A percentile compares a stretch with the other conserved stretches of the same genome.
These are phyloP conservation scores for Syngnathus acus DNA, from an alignment of 2,797 vertebrate genomes.

Conservation along the genomic window DNA sequence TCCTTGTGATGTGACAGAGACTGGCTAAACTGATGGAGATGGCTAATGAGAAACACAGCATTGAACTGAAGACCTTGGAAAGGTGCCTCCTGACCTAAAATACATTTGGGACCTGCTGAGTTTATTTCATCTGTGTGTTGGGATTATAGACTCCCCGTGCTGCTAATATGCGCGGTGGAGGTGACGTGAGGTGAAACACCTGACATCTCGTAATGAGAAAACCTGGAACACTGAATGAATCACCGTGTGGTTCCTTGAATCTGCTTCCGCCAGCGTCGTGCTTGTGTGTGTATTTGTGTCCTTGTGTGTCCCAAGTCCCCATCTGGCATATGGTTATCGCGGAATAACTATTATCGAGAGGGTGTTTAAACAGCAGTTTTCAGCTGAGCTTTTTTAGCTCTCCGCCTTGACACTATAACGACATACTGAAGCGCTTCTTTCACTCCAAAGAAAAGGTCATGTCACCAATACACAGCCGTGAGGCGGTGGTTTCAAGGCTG, in stretches of 20 bases:
- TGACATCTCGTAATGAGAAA: conserved; percentile 47
- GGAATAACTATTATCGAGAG: conserved; percentile 53
- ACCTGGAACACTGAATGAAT: conserved; percentile 42
- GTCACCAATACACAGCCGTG: conserved; percentile 13
- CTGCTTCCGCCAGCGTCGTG: conserved; percentile 25
- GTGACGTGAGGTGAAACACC: conserved; percentile 32
- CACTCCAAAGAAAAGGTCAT: conserved; percentile 40
- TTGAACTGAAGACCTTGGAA: conserved; percentile 78
- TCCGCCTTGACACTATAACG: conserved; percentile 30
- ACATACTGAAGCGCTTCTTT: conserved; percentile 19
- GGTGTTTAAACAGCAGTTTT: conserved; percentile 55
- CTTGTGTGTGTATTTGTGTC: conserved; percentile 16
- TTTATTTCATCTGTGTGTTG: conserved; percentile 27
- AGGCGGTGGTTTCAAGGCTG: conserved; percentile 8
- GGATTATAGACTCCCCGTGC: conserved; percentile 14
- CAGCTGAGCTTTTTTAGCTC: conserved; percentile 28
- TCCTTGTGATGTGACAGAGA: conserved; percentile 68
- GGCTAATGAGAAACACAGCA: conserved; percentile 79
- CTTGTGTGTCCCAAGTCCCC: conserved; percentile 21
- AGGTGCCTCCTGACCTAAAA: conserved; percentile 63
- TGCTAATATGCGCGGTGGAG: conserved; percentile 19
- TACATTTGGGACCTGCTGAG: conserved; percentile 34
- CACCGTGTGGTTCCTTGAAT: conserved; percentile 17
- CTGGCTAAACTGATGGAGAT: conserved; percentile 82
- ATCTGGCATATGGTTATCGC: conserved; percentile 52